A percentile compares a stretch with the other conserved stretches of the same genome.
Evolutionary conservation across 2,797 vertebrate species (phyloP).

Genomic region (Morelia viridis): DNA sequence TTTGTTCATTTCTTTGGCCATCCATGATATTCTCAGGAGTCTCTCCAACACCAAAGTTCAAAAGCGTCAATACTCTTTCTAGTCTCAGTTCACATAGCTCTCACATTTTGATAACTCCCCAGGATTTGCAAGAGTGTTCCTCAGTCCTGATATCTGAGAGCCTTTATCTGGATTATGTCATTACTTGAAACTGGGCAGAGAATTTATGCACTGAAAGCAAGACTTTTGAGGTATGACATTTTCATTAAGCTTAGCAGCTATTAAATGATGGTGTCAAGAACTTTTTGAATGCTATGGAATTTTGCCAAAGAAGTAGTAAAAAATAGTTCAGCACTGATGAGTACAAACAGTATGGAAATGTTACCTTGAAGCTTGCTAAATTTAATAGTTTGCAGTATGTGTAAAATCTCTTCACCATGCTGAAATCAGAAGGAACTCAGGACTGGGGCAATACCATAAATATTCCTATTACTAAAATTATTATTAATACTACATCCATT

Average conservation of each 20-base stretch:
- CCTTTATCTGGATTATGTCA: not conserved
- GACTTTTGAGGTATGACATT: not conserved
- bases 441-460: not conserved
- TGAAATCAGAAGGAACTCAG: not conserved
- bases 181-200: not conserved
- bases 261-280: not conserved
- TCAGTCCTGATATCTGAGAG: not conserved
- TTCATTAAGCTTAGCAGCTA: not conserved
- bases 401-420: not conserved
- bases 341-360: not conserved
- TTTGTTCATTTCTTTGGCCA: not conserved
- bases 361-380: not conserved
- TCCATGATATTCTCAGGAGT: not conserved
- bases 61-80: not conserved
- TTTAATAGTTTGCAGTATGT: not conserved
- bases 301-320: not conserved
- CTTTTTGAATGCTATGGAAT: not conserved
- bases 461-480: not conserved
- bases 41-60: not conserved
- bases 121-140: not conserved
- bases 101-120: not conserved
- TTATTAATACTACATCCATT: not conserved
- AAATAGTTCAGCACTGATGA: not conserved
- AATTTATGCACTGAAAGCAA: not conserved
- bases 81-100: not conserved